A percentile compares a stretch with the other conserved stretches of the same genome.
Evolutionary conservation across 2,888 invertebrate species (phyloP).

Genomic region (Nomada fabriciana): DNA sequence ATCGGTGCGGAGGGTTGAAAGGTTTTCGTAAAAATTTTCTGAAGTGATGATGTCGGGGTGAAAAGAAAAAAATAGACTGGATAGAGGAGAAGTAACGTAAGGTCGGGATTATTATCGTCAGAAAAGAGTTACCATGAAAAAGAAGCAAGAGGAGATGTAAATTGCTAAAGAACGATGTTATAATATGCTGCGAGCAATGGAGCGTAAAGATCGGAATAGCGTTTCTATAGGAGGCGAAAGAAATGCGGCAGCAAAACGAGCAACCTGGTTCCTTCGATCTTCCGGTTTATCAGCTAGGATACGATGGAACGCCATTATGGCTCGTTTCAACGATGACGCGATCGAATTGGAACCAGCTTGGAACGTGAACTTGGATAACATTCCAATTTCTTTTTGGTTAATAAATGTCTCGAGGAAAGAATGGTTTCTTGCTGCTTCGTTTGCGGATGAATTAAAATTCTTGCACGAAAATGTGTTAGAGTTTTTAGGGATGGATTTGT

Average conservation of each 20-base stretch:
- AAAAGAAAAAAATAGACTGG: background rate
- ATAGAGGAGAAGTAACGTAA: background rate
- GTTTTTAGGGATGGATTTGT: too few species aligned
- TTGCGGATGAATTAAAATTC: too few species aligned
- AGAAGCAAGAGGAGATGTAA: slow-evolving; percentile 29
- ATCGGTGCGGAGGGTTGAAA: background rate
- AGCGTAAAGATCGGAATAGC: slow-evolving; percentile 52
- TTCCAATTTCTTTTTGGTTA: background rate
- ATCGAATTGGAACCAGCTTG: background rate
- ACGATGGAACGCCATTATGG: slow-evolving; percentile 5
- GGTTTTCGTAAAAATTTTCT: background rate
- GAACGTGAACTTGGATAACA: background rate
- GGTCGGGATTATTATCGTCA: slow-evolving; percentile 29
- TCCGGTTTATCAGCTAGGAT: slow-evolving; percentile 36
- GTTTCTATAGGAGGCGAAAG: slow-evolving; percentile 21
- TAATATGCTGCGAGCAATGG: slow-evolving; percentile 45
- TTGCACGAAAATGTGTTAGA: too few species aligned
- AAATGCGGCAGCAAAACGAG: slow-evolving; percentile 39
- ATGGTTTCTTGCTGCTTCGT: too few species aligned
- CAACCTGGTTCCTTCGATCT: slow-evolving; percentile 23
- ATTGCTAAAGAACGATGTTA: slow-evolving; percentile 46
- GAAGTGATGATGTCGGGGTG: background rate
- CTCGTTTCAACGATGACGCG: background rate
- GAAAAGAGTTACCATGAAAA: slow-evolving; percentile 41
- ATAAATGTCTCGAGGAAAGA: too few species aligned